These are phyloP conservation scores for Tetheella fluctuosa DNA, from an alignment of 2,888 invertebrate species.

Conservation along the genomic window DNA sequence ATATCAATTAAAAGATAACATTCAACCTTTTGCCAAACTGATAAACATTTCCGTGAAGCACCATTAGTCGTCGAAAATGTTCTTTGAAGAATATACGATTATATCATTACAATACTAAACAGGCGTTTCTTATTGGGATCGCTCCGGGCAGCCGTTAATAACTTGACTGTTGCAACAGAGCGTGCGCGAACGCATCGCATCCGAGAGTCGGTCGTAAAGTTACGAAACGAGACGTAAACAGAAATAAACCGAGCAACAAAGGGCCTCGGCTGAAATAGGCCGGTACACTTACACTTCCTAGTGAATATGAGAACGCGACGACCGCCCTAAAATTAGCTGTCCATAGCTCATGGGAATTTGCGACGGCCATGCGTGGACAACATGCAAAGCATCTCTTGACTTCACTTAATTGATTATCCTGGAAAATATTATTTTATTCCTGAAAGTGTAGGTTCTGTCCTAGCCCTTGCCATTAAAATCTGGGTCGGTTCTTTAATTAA, in stretches of 20 bases:
- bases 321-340: constrained; percentile 62
- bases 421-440: neutral
- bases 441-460: neutral
- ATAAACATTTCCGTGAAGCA: constrained; percentile 9
- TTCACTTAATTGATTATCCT: constrained; percentile 2
- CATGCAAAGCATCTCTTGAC: neutral
- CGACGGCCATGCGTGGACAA: constrained; percentile 25
- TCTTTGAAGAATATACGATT: constrained; percentile 20
- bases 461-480: neutral
- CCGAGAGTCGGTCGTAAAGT: constrained; percentile 70
- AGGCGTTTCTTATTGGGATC: constrained; percentile 56
- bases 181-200: constrained; percentile 71
- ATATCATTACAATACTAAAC: constrained; percentile 44
- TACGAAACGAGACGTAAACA: constrained; percentile 80
- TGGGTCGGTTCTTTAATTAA: neutral
- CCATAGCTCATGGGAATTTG: constrained; percentile 27
- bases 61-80: constrained; percentile 13
- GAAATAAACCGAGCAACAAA: constrained; percentile 80
- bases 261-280: constrained; percentile 72
- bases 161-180: constrained; percentile 66
- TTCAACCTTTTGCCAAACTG: constrained; percentile 23
- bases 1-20: constrained; percentile 53
- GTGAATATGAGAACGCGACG: constrained; percentile 56
- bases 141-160: constrained; percentile 72
- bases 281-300: constrained; percentile 74